Conservation (phyloP, 2,113 vertebrate genomes). For the Seriola quinqueradiata region DNA sequence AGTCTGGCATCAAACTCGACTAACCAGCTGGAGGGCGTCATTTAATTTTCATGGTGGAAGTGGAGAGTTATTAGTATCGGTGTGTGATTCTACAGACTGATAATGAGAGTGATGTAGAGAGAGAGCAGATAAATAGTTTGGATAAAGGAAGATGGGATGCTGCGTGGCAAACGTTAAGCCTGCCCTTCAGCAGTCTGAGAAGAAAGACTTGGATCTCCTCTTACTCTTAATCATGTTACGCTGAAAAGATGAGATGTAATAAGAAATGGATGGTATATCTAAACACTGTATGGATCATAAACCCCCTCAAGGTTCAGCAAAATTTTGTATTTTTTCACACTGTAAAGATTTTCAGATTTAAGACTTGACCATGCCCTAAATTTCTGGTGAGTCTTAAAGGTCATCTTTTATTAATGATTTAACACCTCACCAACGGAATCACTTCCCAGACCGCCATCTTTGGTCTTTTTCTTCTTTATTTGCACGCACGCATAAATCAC, state of each 20-base stretch:
- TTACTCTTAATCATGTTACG: constrained; percentile 1
- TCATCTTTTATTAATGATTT: constrained; percentile 1
- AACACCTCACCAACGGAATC: not conserved
- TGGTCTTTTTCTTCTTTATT: not conserved
- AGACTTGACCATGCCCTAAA: too few species aligned
- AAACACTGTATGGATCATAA: not conserved
- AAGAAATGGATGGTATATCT: not conserved
- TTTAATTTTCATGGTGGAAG: constrained; percentile 62
- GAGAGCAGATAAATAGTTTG: constrained; percentile 53
- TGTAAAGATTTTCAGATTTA: not conserved
- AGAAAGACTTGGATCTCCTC: not conserved
- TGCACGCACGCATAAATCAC: not conserved
- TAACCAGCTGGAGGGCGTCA: constrained; percentile 65
- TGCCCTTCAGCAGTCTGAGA: constrained; percentile 15
- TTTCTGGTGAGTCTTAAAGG: not conserved
- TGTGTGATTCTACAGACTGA: constrained; percentile 51
- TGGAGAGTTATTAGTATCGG: constrained; percentile 62
- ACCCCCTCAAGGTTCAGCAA: not conserved
- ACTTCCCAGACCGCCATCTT: not conserved
- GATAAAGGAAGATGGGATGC: constrained; percentile 19
- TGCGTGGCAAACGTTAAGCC: constrained; percentile 6
- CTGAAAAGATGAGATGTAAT: not conserved
- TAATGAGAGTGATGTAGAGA: constrained; percentile 47
- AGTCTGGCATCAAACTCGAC: constrained; percentile 64
- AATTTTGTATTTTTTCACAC: not conserved